Conservation (phyloP, 2,797 vertebrate species). For the Lutjanus campechanus region DNA sequence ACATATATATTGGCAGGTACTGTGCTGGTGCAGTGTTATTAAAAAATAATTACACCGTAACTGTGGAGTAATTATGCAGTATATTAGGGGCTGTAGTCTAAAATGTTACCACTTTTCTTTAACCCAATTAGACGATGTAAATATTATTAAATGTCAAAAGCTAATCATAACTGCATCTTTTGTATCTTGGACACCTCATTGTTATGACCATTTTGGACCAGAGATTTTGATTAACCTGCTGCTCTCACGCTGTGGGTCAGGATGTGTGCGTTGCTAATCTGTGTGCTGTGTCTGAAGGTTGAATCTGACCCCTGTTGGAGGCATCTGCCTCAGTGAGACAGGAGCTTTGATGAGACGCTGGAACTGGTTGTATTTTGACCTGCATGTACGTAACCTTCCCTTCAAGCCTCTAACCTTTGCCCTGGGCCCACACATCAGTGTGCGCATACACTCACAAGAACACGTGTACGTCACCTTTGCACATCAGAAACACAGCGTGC, state of each 20-base stretch:
- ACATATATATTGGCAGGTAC: too few relatives aligned
- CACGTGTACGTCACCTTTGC: conserved; percentile 49
- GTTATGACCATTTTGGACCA: conserved; percentile 10
- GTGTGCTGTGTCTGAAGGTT: conserved; percentile 47
- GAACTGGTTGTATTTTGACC: conserved; percentile 66
- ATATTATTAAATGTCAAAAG: neutral
- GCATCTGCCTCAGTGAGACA: conserved; percentile 37
- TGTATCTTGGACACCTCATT: neutral
- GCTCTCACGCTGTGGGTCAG: conserved; percentile 10
- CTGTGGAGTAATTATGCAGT: too few relatives aligned
- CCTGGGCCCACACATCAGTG: conserved; percentile 46
- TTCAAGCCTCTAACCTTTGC: conserved; percentile 54
- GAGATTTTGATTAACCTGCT: conserved; percentile 30
- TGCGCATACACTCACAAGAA: conserved; percentile 57
- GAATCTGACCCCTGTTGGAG: conserved; percentile 56
- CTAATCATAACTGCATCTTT: neutral
- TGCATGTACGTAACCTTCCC: conserved; percentile 23
- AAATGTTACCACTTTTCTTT: neutral
- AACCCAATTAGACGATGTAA: neutral
- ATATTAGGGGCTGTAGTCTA: too few relatives aligned
- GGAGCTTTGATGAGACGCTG: conserved; percentile 61
- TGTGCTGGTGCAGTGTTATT: too few relatives aligned
- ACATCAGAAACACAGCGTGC: conserved; percentile 32
- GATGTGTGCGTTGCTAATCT: conserved; percentile 22
- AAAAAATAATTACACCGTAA: too few relatives aligned